A percentile compares a stretch with the other conserved stretches of the same genome.
These are phyloP conservation scores for Dermatemys mawii DNA, from an alignment of 2,113 vertebrate species.

Conservation along the genomic window DNA sequence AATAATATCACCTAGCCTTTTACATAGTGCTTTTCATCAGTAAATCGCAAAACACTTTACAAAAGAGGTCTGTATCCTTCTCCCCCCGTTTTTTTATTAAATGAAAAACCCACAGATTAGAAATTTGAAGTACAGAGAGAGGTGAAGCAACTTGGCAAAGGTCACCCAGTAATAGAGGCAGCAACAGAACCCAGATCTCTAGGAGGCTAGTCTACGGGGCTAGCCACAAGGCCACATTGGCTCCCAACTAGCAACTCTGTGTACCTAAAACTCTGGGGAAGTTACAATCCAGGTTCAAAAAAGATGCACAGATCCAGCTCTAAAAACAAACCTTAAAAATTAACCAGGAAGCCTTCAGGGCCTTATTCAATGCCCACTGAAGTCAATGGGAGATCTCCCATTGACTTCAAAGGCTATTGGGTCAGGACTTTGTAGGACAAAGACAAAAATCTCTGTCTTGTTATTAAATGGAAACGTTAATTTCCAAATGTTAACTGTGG, in stretches of 20 bases:
- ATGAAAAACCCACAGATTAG: not conserved
- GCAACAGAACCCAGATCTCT: not conserved
- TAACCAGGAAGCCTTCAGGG: not conserved
- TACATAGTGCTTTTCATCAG: not conserved
- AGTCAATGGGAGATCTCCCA: not conserved
- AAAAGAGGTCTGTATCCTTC: not conserved
- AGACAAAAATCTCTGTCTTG: not conserved
- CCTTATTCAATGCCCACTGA: fast-evolving
- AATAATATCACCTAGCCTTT: not conserved
- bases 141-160: not conserved
- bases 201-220: not conserved
- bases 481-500: not conserved
- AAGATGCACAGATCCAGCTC: not conserved
- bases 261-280: not conserved
- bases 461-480: not conserved
- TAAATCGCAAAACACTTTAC: not conserved
- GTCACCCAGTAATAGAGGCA: too few species aligned
- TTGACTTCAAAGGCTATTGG: not conserved
- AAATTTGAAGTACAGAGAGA: not conserved
- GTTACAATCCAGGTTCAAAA: not conserved
- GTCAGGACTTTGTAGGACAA: not conserved
- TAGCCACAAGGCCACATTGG: not conserved
- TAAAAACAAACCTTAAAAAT: not conserved
- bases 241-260: not conserved
- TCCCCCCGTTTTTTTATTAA: not conserved